Percentiles rank a stretch among this genome's conserved stretches.
phyloP scores from a whole-genome alignment of 2,888 invertebrate genomes.

The Patella ulyssiponensis region DNA sequence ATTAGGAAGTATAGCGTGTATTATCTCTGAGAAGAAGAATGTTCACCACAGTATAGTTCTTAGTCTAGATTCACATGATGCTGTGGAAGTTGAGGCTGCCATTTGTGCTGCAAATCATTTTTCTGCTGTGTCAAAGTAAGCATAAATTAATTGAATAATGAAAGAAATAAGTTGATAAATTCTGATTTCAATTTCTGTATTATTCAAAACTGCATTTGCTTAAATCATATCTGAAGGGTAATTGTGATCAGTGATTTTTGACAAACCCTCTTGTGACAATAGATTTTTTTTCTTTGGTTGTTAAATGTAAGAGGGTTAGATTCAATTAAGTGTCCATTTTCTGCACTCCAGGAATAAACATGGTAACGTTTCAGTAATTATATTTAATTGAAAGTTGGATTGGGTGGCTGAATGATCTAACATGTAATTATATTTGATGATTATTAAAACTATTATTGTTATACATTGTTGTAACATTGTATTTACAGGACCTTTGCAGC shows the following conservation, averaged over 20 bases:
- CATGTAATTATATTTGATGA: background rate
- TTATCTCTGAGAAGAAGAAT: constrained; percentile 93
- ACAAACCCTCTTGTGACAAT: too few relatives aligned
- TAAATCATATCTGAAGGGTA: background rate
- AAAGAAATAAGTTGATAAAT: too few relatives aligned
- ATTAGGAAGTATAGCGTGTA: constrained; percentile 91
- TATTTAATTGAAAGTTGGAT: too few relatives aligned
- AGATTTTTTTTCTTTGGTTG: too few relatives aligned
- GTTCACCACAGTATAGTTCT: constrained; percentile 94
- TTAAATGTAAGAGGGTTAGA: too few relatives aligned
- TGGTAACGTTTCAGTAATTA: too few relatives aligned
- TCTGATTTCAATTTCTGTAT: background rate
- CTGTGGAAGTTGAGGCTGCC: constrained; percentile 95
- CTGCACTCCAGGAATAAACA: too few relatives aligned
- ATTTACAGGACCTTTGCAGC: constrained; percentile 88
- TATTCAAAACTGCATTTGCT: background rate
- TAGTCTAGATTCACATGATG: constrained; percentile 93
- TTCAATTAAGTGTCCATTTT: too few relatives aligned
- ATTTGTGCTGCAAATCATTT: constrained; percentile 95
- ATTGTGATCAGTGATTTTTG: background rate
- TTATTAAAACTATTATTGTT: background rate
- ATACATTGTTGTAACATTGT: background rate
- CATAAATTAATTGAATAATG: constrained; percentile 18
- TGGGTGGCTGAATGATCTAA: too few relatives aligned
- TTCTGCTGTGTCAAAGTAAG: constrained; percentile 92